Base-by-base conservation (phyloP, 2,113 vertebrate genomes). In the Motacilla tschutschensis region DNA sequence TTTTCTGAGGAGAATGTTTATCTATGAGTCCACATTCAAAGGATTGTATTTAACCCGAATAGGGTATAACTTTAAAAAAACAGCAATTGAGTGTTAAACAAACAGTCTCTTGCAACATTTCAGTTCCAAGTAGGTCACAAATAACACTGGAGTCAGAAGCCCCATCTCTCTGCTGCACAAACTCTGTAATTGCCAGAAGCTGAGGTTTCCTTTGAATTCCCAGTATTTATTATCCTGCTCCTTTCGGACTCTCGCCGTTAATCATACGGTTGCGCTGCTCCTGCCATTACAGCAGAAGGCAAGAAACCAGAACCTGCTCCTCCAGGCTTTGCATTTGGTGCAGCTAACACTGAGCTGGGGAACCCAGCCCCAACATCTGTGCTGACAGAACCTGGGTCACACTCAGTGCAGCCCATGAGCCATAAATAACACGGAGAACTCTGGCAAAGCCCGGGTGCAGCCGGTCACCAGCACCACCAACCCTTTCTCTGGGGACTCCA, bases 301-400 rank as follows among this genome's bases (percentile, higher is more conserved):
- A 47, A 33, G 40, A 74, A 62, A 77, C 7, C 60, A 82, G 50
- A 83, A 77, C 35, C 64, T 44, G 2, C 33, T 40, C 62, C 17
- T 33, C 18, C 58, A 54, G 38, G 10, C 44, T 26, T 8, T 46
- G n/a, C 31, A 26, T 33, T 28, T 36, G 22, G 1, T 26, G 57
- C 2, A 9, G 33, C 33, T 36, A 10, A 5, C 16, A 0, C 6
- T 0, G 10, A 10, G 64, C 47, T 40, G 4, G 1, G 2, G 62
- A 44, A 74, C 14, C 41, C 12, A 15, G 12, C 38, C 53, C 70
- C 70, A 48, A 7, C 41, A 41, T 69, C 48, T 24, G 83, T 2
- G 36, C 57, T 1, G 22, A 17, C 60, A 36, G 31, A 64, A n/a
- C 41, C 9, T 5, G 48, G 69, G 73, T 59, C 83, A 77, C 0